A percentile compares a stretch with the other conserved stretches of the same genome.
These are phyloP conservation scores for Xanthia togata DNA, from an alignment of 2,888 invertebrate genomes.

Conservation along the genomic window DNA sequence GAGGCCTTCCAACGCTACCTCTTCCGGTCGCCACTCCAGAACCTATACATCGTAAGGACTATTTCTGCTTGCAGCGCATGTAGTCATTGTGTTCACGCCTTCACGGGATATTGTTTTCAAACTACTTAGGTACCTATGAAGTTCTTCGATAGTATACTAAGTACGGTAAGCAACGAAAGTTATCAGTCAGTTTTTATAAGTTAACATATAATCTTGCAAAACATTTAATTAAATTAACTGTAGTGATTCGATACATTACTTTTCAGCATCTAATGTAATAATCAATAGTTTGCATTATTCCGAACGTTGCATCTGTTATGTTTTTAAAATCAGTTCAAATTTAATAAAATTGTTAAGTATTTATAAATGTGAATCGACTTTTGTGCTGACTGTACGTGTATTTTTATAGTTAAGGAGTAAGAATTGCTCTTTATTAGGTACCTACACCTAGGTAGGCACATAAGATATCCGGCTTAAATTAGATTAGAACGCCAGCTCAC, in stretches of 20 bases:
- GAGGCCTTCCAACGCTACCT: too few relatives aligned
- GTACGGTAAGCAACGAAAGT: neutral
- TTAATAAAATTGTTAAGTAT: neutral
- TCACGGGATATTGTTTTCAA: too few relatives aligned
- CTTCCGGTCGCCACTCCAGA: too few relatives aligned
- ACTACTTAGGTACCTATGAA: too few relatives aligned
- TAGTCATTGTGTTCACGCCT: too few relatives aligned
- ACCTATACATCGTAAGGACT: too few relatives aligned
- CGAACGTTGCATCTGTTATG: neutral
- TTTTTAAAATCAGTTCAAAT: neutral
- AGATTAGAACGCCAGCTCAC: constrained; percentile 29
- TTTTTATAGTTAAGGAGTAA: neutral
- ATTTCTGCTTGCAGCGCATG: too few relatives aligned
- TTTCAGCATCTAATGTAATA: neutral
- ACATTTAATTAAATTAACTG: neutral
- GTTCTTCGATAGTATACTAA: too few relatives aligned
- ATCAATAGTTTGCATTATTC: neutral
- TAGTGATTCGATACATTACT: neutral
- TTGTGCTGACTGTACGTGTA: neutral
- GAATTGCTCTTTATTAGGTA: neutral
- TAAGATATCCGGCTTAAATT: constrained; percentile 20
- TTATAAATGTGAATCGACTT: neutral
- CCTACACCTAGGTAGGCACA: neutral
- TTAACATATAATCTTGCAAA: neutral
- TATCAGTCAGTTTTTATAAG: neutral